A percentile compares a stretch with the other conserved stretches of the same genome.
Conservation (phyloP, 2,113 vertebrate genomes). For the Cardinalis cardinalis region DNA sequence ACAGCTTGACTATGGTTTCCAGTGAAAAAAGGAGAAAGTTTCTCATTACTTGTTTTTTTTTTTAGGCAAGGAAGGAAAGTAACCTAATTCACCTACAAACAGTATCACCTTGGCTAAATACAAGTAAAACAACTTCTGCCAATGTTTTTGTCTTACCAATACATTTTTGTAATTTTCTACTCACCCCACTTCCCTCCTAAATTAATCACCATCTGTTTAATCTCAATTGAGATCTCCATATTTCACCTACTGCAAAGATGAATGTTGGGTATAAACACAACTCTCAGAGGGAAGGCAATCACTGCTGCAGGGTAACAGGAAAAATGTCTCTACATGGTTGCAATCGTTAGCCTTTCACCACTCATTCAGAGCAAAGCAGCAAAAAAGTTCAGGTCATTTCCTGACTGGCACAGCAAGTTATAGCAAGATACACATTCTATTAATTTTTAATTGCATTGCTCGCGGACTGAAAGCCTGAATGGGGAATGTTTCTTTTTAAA, state of each 20-base stretch:
- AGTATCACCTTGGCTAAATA: constrained; percentile 16
- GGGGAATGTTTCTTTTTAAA: constrained; percentile 9
- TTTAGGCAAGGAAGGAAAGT: constrained; percentile 22
- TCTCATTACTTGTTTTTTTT: constrained; percentile 28
- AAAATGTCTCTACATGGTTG: background rate
- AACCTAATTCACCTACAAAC: background rate
- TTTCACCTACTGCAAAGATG: constrained; percentile 25
- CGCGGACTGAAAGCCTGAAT: constrained; percentile 2
- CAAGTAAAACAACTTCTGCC: constrained; percentile 14
- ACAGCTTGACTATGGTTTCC: background rate
- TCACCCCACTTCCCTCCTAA: background rate
- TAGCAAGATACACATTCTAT: constrained; percentile 59
- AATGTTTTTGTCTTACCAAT: background rate
- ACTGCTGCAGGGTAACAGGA: background rate
- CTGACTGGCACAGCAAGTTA: constrained; percentile 59
- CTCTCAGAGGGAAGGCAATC: background rate
- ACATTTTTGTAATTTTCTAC: background rate
- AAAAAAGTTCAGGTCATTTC: constrained; percentile 62
- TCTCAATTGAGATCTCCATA: background rate
- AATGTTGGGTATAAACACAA: constrained; percentile 17
- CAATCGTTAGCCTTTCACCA: constrained; percentile 31
- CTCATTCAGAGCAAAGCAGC: constrained; percentile 12
- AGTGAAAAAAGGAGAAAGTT: constrained; percentile 53
- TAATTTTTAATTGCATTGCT: constrained; percentile 57
- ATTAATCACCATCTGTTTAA: constrained; percentile 17